These are phyloP conservation scores for Bellardia bayeri DNA, from an alignment of 2,888 invertebrate genomes.

Conservation along the genomic window DNA sequence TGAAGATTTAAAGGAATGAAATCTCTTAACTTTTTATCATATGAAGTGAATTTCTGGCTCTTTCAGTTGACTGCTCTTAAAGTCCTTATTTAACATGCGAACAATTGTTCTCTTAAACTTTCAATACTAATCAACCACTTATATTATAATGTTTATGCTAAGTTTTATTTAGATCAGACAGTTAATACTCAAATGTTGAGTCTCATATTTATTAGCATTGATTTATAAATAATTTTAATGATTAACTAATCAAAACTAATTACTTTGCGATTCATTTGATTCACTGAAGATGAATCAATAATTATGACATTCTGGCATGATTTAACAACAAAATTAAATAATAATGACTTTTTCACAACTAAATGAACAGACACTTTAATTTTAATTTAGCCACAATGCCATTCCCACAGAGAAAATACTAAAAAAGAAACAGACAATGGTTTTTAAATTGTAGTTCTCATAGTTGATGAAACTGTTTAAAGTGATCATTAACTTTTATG, in stretches of 20 bases:
- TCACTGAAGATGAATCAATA: neutral
- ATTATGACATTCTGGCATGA: slow-evolving; percentile 6
- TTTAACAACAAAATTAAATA: neutral
- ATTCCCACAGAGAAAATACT: slow-evolving; percentile 8
- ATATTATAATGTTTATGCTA: no score
- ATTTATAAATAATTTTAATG: neutral
- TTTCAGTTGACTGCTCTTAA: no score
- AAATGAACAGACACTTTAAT: slow-evolving; percentile 15
- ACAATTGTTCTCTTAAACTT: no score
- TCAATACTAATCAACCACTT: no score
- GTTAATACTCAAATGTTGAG: no score
- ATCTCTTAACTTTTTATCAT: no score
- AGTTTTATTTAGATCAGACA: neutral
- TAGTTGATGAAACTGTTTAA: slow-evolving; percentile 38
- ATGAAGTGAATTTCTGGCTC: no score
- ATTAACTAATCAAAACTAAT: no score
- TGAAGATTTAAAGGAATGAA: no score
- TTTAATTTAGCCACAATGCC: slow-evolving; percentile 13
- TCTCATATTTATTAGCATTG: neutral
- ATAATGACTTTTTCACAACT: neutral
- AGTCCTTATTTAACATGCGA: no score
- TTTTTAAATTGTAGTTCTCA: slow-evolving; percentile 41
- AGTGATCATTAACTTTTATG: slow-evolving; percentile 53
- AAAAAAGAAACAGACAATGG: neutral
- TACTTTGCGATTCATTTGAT: no score